Base-by-base conservation (phyloP, 1,140 invertebrate genomes). In the Hycleus phaleratus region DNA sequence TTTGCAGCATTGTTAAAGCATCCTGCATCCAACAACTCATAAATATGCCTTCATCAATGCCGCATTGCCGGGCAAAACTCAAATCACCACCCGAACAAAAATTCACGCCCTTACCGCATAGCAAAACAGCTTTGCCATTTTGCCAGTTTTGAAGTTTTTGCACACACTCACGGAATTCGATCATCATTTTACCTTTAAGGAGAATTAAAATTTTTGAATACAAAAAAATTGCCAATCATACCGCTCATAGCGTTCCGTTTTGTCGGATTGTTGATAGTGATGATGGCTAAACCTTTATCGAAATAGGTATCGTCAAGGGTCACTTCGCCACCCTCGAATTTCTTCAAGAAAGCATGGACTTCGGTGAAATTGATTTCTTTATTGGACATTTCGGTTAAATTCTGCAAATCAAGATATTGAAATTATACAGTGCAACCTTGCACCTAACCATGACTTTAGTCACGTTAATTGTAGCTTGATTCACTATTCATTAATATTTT, bases 1-100 rank as follows among this genome's bases (percentile, higher is more conserved):
- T 68, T 32, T 73, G 70, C 0, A 85, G 68, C 12, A 74, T 66
- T 11, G 68, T 66, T 10, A 82, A 59, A 5, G 73, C 71, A 50
- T 79, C 54, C 9, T 79, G 77, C 79, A 84, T 84, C 24, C 78
- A 76, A 8, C 58, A 60, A 24, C 74, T 68, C 78, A 85, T 80
- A 4, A 63, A 68, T 1, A 79, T 82, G 45, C 69, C 70, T 11
- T 71, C 62, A 5, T 68, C 57, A 38, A 67, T 73, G 9, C 53
- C 60, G 18, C 72, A 74, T 48, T 70, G 51, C 60, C 67, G 70
- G 0, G 80, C 78, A 42, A 78, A 75, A 6, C 77, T 71, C 9
- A 84, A 64, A 66, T 84, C 81, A 6, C 77, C 81, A 11, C 83
- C 83, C 3, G 83, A 81, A 68, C 81, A 83, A 65, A 85, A 85